Evolutionary conservation across 1,140 invertebrate species (phyloP), one percentile per base, ranked within the genome.

Genomic region (Rhopalosiphum maidis): DNA sequence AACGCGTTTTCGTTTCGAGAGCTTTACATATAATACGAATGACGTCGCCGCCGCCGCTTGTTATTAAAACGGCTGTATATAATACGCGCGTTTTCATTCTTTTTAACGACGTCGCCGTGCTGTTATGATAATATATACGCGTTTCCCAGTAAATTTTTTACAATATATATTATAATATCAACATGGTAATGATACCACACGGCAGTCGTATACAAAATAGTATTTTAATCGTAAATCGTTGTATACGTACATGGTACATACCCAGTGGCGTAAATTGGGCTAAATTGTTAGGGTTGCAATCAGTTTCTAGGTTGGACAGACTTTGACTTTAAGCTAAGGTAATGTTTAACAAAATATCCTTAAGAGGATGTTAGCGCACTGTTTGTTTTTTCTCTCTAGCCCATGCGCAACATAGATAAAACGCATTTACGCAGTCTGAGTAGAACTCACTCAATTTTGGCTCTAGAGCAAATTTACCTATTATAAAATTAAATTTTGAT

Each of bases 21-120:
- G 91, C 91, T 93, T 93, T 93, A 93, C 91, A 93, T 91, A 82
- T 85, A 83, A 93, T 86, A 86, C 77, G 51, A 55, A 87, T 41
- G 37, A n/a, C 30, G n/a, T 54, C 88, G 22, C 8, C 88, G 41
- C 41, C 90, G 55, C 41, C 90, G 55, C 43, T 83, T 82, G 68
- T 91, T 77, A 91, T 91, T 82, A 83, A 83, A 77, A 51, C 77
- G n/a, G 54, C 68, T 18, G 90, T 51, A 35, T 30, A 30, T n/a
- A 37, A 43, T 23, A 18, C 23, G 37, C 89, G 54, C 89, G 54
- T 30, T 90, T 88, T 68, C 54, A 30, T 90, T 90, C 54, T 90
- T 68, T 90, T 68, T 41, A 90, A 90, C 51, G 51, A 85, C 60
- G 41, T n/a, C 46, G n/a, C 23, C 21, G 22, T 1, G 15, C 15